Percentiles rank a stretch among this genome's conserved stretches.
These are phyloP conservation scores for Drosophila ercepeae DNA, from an alignment of 1,140 invertebrate genomes.

Conservation along the genomic window DNA sequence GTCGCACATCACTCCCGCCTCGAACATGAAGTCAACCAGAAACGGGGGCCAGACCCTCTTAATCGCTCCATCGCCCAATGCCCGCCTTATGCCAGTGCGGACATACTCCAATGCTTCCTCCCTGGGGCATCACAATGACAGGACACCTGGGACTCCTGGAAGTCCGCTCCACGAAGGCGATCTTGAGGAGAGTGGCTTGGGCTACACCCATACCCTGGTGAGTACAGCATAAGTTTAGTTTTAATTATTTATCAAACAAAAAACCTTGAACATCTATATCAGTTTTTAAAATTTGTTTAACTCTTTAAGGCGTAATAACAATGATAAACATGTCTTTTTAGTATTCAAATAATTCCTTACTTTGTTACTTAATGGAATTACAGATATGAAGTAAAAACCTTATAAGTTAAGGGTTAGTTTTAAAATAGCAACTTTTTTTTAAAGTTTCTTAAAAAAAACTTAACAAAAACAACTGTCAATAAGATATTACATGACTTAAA, in stretches of 20 bases:
- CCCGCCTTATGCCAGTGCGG: constrained; percentile 45
- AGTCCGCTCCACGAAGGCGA: constrained; percentile 68
- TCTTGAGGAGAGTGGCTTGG: constrained; percentile 87
- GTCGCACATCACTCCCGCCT: constrained; percentile 11
- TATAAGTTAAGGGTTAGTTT: too few species aligned
- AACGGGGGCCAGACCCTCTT: constrained; percentile 67
- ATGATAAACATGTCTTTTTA: too few species aligned
- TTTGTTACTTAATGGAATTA: too few species aligned
- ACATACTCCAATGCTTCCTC: constrained; percentile 75
- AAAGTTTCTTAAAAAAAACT: too few species aligned
- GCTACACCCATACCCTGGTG: constrained; percentile 92
- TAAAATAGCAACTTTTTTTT: too few species aligned
- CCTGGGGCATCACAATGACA: constrained; percentile 56
- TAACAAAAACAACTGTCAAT: not conserved
- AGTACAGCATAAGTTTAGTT: constrained; percentile 84
- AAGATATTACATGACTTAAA: not conserved
- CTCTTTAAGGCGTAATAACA: too few species aligned
- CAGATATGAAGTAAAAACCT: too few species aligned
- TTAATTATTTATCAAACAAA: too few species aligned
- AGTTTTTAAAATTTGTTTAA: too few species aligned
- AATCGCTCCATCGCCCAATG: constrained; percentile 51
- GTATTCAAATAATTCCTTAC: too few species aligned
- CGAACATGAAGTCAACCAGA: constrained; percentile 55
- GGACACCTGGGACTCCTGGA: constrained; percentile 4
- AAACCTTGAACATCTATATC: too few species aligned